Evolutionary conservation across 2,113 vertebrate genomes (phyloP), one percentile per base, ranked within the genome.

Genomic region (Lagopus leucura): DNA sequence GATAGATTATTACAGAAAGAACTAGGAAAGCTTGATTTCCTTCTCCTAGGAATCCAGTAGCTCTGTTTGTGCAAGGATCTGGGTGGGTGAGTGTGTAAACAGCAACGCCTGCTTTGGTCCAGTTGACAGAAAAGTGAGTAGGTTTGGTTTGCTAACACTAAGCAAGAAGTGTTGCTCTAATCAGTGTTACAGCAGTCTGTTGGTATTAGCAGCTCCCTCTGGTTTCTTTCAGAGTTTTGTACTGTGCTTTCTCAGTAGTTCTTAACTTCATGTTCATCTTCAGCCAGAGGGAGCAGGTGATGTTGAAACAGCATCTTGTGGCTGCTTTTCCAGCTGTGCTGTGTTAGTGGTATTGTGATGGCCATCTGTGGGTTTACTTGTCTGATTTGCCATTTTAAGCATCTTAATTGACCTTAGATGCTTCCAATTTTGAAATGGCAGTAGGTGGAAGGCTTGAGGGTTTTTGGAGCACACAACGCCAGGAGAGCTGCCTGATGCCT

Each of bases 371-470:
- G 93, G 91, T 88, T 65, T 61, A 27, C 65, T 90, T 83, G 79
- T 61, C 85, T 90, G 94, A 94, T 94, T 89, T 92, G 75, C 91
- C 2, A 1, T 83, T 95, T 95, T 94, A 91, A 94, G 85, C 88
- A 75, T 81, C 73, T 94, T 95, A 95, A 93, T 94, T 94, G 73
- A 88, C 93, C 80, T 91, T 88, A 94, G 92, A 93, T 90, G 79
- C 91, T 94, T 96, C 82, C 88, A 86, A 86, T 93, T 95, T 93
- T 90, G 94, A 92, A 78, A 63, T 7, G 48, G 79, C 86, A 80
- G 82, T 94, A 91, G 89, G 91, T 95, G 79, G 89, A 95, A 92
- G 40, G 79, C 95, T 92, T 0, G 2, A 94, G 82, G 70, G 72
- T 13, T 91, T 88, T 75, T 84, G 61, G 65, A 66, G 79, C 54